phyloP scores from a whole-genome alignment of 2,797 vertebrate species.

The Atherinosoma microstoma region DNA sequence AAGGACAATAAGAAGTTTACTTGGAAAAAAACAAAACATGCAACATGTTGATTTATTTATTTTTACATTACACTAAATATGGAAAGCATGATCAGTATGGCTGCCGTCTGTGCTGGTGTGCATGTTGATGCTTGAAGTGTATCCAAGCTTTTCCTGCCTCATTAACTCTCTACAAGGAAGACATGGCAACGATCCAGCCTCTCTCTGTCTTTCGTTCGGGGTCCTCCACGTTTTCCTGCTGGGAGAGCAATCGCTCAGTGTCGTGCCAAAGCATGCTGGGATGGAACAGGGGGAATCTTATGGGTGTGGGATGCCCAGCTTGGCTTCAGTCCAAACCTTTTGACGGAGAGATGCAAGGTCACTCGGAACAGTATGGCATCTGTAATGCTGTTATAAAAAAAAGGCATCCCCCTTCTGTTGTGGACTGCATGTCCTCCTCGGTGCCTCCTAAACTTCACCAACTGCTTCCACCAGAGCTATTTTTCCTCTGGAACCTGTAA shows the following conservation, averaged over 20 bases:
- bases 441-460: slow-evolving; percentile 36
- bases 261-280: slow-evolving; percentile 62
- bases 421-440: slow-evolving; percentile 26
- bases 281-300: slow-evolving; percentile 37
- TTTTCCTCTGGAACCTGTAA: not conserved
- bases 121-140: slow-evolving; percentile 53
- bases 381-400: slow-evolving; percentile 7
- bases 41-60: not conserved
- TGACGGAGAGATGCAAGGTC: slow-evolving; percentile 17
- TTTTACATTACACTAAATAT: slow-evolving; percentile 37
- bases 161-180: slow-evolving; percentile 65
- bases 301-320: slow-evolving; percentile 42
- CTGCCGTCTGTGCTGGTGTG: slow-evolving; percentile 28
- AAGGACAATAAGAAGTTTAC: not conserved
- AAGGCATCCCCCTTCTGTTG: slow-evolving; percentile 10
- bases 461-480: slow-evolving; percentile 2
- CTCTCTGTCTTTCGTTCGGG: slow-evolving; percentile 44
- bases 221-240: slow-evolving; percentile 34
- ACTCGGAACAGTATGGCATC: slow-evolving; percentile 16
- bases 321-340: slow-evolving; percentile 36
- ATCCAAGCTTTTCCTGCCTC: slow-evolving; percentile 63
- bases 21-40: not conserved
- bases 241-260: slow-evolving; percentile 38
- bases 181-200: slow-evolving; percentile 67
- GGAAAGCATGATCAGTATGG: slow-evolving; percentile 49